These are phyloP conservation scores for Passer domesticus DNA, from an alignment of 2,113 vertebrate genomes.

Conservation along the genomic window DNA sequence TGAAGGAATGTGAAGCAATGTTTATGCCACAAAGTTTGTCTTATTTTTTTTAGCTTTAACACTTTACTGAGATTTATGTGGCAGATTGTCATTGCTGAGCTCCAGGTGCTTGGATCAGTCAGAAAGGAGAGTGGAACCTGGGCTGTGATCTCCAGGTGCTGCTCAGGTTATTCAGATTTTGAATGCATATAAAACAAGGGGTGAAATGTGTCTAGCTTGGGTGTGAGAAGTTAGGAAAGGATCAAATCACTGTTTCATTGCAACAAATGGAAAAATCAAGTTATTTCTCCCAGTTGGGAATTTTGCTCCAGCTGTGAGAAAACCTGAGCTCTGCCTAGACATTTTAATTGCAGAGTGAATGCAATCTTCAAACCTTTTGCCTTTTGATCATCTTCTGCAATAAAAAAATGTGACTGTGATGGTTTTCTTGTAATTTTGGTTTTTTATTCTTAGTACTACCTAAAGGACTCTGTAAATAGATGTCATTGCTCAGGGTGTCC, in stretches of 20 bases:
- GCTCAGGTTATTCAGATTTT: neutral
- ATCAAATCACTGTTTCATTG: neutral
- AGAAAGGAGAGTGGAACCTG: neutral
- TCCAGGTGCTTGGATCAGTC: accelerated
- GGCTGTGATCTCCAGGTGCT: neutral
- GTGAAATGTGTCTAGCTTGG: neutral
- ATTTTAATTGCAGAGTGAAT: neutral
- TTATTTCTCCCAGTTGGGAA: neutral
- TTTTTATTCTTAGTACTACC: neutral
- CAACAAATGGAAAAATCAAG: neutral
- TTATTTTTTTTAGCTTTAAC: neutral
- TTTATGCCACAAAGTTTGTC: neutral
- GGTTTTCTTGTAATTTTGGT: neutral
- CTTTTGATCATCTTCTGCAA: neutral
- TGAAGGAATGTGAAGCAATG: neutral
- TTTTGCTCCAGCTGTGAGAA: neutral
- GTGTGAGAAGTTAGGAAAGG: neutral
- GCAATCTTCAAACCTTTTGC: neutral
- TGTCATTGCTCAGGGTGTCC: neutral
- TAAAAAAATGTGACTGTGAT: neutral
- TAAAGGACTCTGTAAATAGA: neutral
- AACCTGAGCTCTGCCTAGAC: neutral
- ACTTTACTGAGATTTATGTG: neutral
- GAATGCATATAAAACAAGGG: neutral
- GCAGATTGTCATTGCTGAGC: neutral